Conservation (phyloP, 2,888 invertebrate genomes). For the Doris montereyensis region DNA sequence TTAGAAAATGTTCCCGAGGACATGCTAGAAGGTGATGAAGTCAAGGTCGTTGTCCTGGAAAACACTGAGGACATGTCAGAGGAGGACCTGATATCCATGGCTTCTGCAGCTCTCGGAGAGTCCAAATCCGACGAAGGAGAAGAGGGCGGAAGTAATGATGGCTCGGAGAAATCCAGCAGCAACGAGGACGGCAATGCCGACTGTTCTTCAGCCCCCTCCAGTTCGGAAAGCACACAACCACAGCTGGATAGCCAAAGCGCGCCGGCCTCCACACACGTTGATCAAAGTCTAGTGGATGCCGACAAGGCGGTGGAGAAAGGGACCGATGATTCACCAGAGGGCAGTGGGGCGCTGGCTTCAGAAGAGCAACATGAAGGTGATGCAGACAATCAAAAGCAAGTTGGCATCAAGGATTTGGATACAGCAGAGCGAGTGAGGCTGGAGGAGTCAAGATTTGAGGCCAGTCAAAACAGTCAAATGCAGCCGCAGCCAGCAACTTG, state of each 20-base stretch:
- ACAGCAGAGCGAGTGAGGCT: slow-evolving; percentile 38
- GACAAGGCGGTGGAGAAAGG: too few species aligned
- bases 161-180: too few species aligned
- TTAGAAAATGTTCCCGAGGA: slow-evolving; percentile 46
- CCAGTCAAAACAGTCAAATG: background rate
- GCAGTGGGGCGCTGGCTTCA: too few species aligned
- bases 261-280: too few species aligned
- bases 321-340: too few species aligned
- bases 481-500: background rate
- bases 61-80: slow-evolving; percentile 53
- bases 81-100: slow-evolving; percentile 57
- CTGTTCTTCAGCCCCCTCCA: too few species aligned
- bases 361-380: too few species aligned
- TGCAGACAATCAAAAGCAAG: too few species aligned
- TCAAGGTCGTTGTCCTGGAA: slow-evolving; percentile 56
- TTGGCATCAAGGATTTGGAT: slow-evolving; percentile 16
- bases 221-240: too few species aligned
- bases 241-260: too few species aligned
- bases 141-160: background rate
- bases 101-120: slow-evolving; percentile 48
- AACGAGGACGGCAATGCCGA: too few species aligned
- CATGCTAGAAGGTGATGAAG: slow-evolving; percentile 40
- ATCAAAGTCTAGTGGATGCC: too few species aligned
- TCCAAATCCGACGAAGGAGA: slow-evolving; percentile 27
- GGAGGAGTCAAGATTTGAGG: background rate